Evolutionary conservation across 2,113 vertebrate species (phyloP).

Genomic region (Asarcornis scutulata): DNA sequence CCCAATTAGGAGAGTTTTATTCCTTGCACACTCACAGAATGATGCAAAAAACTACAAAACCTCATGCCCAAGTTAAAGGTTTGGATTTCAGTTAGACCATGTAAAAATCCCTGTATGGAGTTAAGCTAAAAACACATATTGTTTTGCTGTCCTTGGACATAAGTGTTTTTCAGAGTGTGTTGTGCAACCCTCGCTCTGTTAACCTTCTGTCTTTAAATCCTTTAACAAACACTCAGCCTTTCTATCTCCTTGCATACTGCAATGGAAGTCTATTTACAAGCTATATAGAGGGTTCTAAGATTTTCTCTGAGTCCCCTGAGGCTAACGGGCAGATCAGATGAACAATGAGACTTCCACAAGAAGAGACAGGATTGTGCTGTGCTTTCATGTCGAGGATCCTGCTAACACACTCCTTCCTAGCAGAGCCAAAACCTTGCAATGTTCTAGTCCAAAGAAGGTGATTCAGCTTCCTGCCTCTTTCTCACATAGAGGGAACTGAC

Average conservation of each 20-base stretch:
- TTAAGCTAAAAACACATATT: neutral
- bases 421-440: neutral
- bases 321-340: constrained; percentile 17
- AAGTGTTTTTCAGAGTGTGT: neutral
- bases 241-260: neutral
- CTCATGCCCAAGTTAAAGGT: neutral
- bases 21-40: neutral
- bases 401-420: constrained; percentile 26
- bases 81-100: neutral
- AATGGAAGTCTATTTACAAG: constrained; percentile 27
- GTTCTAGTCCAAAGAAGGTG: constrained; percentile 57
- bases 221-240: neutral
- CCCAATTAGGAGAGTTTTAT: neutral
- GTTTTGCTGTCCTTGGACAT: neutral
- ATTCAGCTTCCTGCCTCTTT: constrained; percentile 70
- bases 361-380: constrained; percentile 11
- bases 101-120: neutral
- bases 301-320: neutral
- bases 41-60: neutral
- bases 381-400: constrained; percentile 51
- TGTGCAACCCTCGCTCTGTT: neutral
- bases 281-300: neutral
- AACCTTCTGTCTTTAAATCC: neutral
- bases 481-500: neutral
- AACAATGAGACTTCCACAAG: constrained; percentile 65